phyloP scores from a whole-genome alignment of 2,113 vertebrate species.

The Mesoclemmys tuberculata region DNA sequence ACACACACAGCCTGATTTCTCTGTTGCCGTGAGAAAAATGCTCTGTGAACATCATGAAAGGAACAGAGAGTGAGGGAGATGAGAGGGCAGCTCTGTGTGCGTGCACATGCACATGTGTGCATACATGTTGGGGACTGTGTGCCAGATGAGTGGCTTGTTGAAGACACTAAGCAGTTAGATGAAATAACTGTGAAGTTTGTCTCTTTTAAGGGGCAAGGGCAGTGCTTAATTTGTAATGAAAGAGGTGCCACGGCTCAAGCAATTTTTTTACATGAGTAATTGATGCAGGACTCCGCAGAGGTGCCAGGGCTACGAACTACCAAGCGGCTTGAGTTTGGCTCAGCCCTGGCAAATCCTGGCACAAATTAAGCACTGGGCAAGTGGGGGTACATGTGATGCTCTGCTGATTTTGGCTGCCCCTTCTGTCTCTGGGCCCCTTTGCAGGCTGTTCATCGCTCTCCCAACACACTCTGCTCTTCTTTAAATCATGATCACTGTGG shows the following conservation, averaged over 20 bases:
- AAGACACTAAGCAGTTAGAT: not conserved
- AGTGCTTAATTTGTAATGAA: too few relatives aligned
- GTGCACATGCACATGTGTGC: accelerated
- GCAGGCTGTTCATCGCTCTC: not conserved
- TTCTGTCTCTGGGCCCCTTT: not conserved
- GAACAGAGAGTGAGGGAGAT: conserved; percentile 12
- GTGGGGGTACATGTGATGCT: not conserved
- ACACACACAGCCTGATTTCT: not conserved
- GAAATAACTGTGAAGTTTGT: not conserved
- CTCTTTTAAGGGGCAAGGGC: not conserved
- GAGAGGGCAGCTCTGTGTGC: not conserved
- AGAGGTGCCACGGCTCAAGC: too few relatives aligned
- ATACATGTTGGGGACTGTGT: not conserved
- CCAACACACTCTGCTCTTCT: not conserved
- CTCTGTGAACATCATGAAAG: not conserved
- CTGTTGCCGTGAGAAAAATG: not conserved
- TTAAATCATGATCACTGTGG: not conserved
- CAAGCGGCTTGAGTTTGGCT: too few relatives aligned
- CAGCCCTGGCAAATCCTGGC: too few relatives aligned
- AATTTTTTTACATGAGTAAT: too few relatives aligned
- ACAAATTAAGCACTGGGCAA: too few relatives aligned
- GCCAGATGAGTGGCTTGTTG: not conserved
- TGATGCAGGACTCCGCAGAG: not conserved
- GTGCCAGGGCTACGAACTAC: too few relatives aligned
- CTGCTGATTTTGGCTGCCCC: not conserved